Evolutionary conservation across 2,797 vertebrate species (phyloP), one percentile per base, ranked within the genome.

Genomic region (Monodelphis domestica): DNA sequence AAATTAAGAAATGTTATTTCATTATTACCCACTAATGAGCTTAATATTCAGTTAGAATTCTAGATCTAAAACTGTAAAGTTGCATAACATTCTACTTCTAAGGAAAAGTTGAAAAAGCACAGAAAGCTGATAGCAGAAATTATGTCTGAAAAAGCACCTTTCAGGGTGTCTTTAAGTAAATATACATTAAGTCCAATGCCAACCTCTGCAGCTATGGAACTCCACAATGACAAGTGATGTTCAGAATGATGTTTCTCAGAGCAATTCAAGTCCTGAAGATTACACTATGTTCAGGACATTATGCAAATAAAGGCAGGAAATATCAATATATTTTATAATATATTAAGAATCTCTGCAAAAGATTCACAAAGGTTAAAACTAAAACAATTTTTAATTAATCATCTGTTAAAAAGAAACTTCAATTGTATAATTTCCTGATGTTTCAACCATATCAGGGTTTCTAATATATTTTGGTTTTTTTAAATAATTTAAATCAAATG

Each of bases 81-180:
- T n/a, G n/a, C 38, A n/a, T 38, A 70, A n/a, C n/a, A 70, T 15
- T 15, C 12, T 38, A 21, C n/a, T 70, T 70, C 38, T 38, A 70
- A 63, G 6, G 9, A 70, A 70, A 38, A 70, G 17, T 5, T 70
- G n/a, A 38, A 70, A 59, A 59, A 33, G 12, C 30, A 59, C 33
- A 33, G 56, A 56, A 59, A 59, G 12, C 56, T 12, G 11, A 33
- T 12, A 30, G 28, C 55, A 56, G 26, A 9, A 90, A 91, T 89
- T 93, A 21, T 90, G 55, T 93, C 50, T 70, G 88, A 91, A 59
- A 90, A 93, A 94, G 53, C 57, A 94, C 92, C 45, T 93, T 91
- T n/a, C 54, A 95, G 53, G 30, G 55, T 57, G 55, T 54, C 55
- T 53, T 90, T 93, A 70, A 89, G 70, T 94, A 89, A 95, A 53